Evolutionary conservation across 2,797 vertebrate species (phyloP).

Genomic region (Lepus townsendii): DNA sequence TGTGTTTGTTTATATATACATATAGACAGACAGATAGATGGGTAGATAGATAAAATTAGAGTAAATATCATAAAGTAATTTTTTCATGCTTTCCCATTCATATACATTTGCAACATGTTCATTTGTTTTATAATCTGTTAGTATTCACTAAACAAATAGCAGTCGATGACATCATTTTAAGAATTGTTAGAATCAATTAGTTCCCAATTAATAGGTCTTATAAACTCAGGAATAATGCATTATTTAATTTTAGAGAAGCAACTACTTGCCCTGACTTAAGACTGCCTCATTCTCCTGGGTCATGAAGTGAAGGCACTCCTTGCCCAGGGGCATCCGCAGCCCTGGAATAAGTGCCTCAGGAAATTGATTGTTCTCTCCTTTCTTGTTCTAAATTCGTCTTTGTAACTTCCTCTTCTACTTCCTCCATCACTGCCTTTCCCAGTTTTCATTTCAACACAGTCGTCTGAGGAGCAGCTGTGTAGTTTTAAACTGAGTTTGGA

Average conservation of each 20-base stretch:
- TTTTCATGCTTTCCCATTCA: not conserved
- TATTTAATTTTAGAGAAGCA: not conserved
- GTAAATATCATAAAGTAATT: not conserved
- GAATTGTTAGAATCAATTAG: not conserved
- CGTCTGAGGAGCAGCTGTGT: not conserved
- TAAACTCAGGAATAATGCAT: not conserved
- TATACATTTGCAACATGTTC: not conserved
- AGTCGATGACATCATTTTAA: not conserved
- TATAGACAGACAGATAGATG: no score
- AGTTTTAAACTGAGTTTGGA: not conserved
- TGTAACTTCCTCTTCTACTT: no score
- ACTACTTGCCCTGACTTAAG: not conserved
- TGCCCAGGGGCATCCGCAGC: fast-evolving
- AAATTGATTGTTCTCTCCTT: not conserved
- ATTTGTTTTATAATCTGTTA: conserved; percentile 16
- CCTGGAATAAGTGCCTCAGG: not conserved
- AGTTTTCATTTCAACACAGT: not conserved
- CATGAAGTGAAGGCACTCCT: no score
- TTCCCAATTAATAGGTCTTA: not conserved
- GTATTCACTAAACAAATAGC: not conserved
- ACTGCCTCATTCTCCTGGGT: not conserved
- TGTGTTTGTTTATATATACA: no score
- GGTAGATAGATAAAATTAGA: not conserved
- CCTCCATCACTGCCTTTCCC: not conserved
- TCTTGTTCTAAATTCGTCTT: no score